Evolutionary conservation across 1,140 invertebrate genomes (phyloP).

Genomic region (Trichonephila clavata): DNA sequence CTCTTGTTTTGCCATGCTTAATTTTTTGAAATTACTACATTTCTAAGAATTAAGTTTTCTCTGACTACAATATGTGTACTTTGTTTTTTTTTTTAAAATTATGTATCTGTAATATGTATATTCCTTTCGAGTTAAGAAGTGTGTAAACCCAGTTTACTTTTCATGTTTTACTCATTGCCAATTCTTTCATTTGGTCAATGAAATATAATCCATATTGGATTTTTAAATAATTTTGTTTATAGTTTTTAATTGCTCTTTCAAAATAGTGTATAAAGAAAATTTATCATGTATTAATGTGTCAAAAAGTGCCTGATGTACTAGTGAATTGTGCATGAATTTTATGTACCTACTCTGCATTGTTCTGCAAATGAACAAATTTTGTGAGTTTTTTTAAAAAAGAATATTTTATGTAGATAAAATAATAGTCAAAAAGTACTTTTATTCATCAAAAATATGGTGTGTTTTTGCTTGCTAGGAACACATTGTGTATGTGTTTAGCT

Average conservation of each 20-base stretch:
- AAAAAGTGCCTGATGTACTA: slow-evolving; percentile 68
- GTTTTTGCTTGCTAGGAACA: slow-evolving; percentile 59
- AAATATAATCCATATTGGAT: slow-evolving; percentile 72
- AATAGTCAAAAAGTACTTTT: background rate
- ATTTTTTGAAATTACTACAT: too few species aligned
- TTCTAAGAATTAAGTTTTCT: too few species aligned
- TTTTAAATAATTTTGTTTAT: slow-evolving; percentile 11
- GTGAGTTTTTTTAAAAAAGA: slow-evolving; percentile 57
- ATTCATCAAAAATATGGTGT: slow-evolving; percentile 47
- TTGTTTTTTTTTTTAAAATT: background rate
- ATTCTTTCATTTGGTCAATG: background rate
- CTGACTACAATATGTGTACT: background rate
- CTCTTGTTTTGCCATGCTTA: too few species aligned
- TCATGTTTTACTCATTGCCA: slow-evolving; percentile 16
- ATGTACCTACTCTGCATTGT: slow-evolving; percentile 52
- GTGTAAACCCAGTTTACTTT: background rate
- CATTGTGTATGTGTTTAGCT: slow-evolving; percentile 70
- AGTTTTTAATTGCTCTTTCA: background rate
- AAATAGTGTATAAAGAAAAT: slow-evolving; percentile 35
- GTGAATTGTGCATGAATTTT: slow-evolving; percentile 65
- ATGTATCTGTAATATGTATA: background rate
- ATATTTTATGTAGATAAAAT: slow-evolving; percentile 29
- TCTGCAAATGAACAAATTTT: slow-evolving; percentile 70
- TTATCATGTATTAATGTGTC: slow-evolving; percentile 41
- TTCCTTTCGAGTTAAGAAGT: background rate